These are phyloP conservation scores for Melinopterus prodromus DNA, from an alignment of 2,888 invertebrate genomes.

Conservation along the genomic window DNA sequence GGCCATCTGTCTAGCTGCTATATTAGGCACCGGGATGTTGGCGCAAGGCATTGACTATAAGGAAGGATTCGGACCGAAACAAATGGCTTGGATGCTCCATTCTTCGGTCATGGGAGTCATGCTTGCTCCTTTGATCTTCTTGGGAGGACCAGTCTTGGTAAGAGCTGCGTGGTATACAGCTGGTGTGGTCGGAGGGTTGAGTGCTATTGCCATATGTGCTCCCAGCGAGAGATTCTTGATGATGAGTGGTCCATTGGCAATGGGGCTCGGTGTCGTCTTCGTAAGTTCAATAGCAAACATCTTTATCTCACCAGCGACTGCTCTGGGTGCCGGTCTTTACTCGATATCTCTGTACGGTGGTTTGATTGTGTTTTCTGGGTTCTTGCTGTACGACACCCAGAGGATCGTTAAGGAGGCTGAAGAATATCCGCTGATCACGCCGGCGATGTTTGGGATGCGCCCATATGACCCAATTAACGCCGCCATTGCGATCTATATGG, in stretches of 20 bases:
- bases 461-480: slow-evolving; percentile 95
- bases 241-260: slow-evolving; percentile 95
- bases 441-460: slow-evolving; percentile 62
- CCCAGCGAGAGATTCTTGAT: slow-evolving; percentile 96
- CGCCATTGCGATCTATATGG: slow-evolving; percentile 92
- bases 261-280: slow-evolving; percentile 95
- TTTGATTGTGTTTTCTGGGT: slow-evolving; percentile 91
- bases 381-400: slow-evolving; percentile 96
- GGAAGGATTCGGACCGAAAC: slow-evolving; percentile 82
- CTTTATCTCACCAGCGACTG: slow-evolving; percentile 91
- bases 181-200: slow-evolving; percentile 93
- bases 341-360: slow-evolving; percentile 95
- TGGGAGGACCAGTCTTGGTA: slow-evolving; percentile 89
- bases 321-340: slow-evolving; percentile 89
- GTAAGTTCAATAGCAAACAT: slow-evolving; percentile 89
- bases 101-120: slow-evolving; percentile 91
- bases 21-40: slow-evolving; percentile 89
- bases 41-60: slow-evolving; percentile 86
- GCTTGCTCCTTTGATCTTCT: slow-evolving; percentile 88
- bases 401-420: slow-evolving; percentile 89
- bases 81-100: slow-evolving; percentile 85
- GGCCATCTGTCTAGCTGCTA: slow-evolving; percentile 79
- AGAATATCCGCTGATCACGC: slow-evolving; percentile 68
- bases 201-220: slow-evolving; percentile 92
- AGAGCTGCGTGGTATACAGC: slow-evolving; percentile 95